Percentiles rank a stretch among this genome's conserved stretches.
phyloP scores from a whole-genome alignment of 2,797 vertebrate species.

The Pseudochirops cupreus region DNA sequence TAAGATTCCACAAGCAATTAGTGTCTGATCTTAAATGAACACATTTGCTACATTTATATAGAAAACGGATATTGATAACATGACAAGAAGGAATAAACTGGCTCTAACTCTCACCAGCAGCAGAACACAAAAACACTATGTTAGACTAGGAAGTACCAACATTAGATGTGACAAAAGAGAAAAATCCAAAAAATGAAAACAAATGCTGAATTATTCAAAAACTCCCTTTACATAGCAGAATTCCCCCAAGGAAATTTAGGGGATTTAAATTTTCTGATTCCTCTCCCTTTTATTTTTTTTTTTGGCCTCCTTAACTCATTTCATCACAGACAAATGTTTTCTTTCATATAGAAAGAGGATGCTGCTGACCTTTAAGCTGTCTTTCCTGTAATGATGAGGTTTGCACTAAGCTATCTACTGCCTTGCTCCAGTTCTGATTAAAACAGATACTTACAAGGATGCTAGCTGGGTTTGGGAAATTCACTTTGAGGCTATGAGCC shows the following conservation, averaged over 20 bases:
- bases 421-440: conserved; percentile 19
- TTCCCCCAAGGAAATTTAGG: conserved; percentile 78
- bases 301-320: background rate
- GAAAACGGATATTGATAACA: background rate
- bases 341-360: background rate
- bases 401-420: conserved; percentile 5
- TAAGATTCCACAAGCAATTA: background rate
- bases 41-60: background rate
- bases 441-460: background rate
- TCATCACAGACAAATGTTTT: background rate
- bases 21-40: background rate
- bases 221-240: conserved; percentile 64
- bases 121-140: conserved; percentile 31
- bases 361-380: background rate
- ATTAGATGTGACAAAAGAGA: conserved; percentile 46
- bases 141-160: conserved; percentile 55
- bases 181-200: conserved; percentile 76
- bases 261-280: conserved; percentile 72
- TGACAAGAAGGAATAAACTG: background rate
- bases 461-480: background rate
- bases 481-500: background rate
- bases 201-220: conserved; percentile 14
- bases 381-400: background rate
- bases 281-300: conserved; percentile 51
- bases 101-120: background rate